Conservation (phyloP, 2,888 invertebrate species). For the Coelopa pilipes region DNA sequence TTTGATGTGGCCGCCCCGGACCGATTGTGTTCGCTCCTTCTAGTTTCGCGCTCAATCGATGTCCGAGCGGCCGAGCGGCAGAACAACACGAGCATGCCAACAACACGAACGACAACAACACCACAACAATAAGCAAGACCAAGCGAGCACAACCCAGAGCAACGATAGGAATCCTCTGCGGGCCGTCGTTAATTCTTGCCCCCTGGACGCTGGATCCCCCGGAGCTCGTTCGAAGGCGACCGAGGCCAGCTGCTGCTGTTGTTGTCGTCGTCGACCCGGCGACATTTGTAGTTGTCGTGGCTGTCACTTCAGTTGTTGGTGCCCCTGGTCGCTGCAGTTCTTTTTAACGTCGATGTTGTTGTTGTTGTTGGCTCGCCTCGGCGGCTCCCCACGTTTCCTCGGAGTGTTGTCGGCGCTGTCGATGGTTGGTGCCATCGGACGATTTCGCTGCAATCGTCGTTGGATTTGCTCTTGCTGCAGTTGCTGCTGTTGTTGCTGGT, state of each 20-base stretch:
- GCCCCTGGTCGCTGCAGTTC: background rate
- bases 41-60: constrained; percentile 26
- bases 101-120: constrained; percentile 3
- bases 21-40: constrained; percentile 7
- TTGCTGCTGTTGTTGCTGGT: too few relatives aligned
- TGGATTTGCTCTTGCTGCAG: too few relatives aligned
- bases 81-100: constrained; percentile 2
- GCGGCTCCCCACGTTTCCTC: background rate
- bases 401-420: background rate
- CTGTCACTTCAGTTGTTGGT: background rate
- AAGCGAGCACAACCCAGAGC: too few relatives aligned
- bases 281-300: background rate
- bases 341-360: background rate
- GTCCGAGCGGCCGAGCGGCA: constrained; percentile 10
- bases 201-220: constrained; percentile 17
- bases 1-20: constrained; percentile 26
- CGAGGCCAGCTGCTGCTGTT: background rate
- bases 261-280: background rate
- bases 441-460: too few relatives aligned
- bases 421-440: too few relatives aligned
- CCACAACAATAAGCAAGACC: background rate
- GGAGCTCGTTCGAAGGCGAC: constrained; percentile 24
- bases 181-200: constrained; percentile 33
- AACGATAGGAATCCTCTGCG: too few relatives aligned
- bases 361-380: constrained; percentile 1